Evolutionary conservation across 30 jellyfish, hydroid and myxozoan species (phyloP).

Genomic region (Sanderia malayensis): DNA sequence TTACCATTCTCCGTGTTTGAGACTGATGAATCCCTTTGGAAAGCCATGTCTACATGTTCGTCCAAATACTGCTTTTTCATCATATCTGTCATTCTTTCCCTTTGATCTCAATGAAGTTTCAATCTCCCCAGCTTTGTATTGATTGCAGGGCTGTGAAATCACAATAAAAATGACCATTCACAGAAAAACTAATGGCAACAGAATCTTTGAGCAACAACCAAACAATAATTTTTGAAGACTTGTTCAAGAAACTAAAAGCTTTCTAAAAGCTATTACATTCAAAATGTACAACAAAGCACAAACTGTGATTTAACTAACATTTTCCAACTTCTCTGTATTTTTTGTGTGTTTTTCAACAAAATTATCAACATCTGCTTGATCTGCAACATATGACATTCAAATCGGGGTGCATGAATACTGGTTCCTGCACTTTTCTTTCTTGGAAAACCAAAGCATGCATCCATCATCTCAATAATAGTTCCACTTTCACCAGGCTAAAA

Average conservation of each 20-base stretch:
- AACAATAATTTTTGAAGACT: too few relatives aligned
- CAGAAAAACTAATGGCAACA: too few relatives aligned
- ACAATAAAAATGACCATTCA: too few relatives aligned
- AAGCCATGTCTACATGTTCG: conserved; percentile 15
- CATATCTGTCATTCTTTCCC: conserved; percentile 13
- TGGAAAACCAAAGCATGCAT: conserved; percentile 47
- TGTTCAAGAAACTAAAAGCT: too few relatives aligned
- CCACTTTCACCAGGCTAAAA: conserved; percentile 33
- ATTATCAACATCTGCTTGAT: too few relatives aligned
- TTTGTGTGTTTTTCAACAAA: too few relatives aligned
- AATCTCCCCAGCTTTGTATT: conserved; percentile 38
- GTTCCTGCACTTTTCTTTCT: conserved; percentile 39
- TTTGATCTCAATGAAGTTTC: conserved; percentile 26
- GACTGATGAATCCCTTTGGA: conserved; percentile 22
- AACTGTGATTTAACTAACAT: too few relatives aligned
- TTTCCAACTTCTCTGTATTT: too few relatives aligned
- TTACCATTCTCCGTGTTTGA: conserved; percentile 21
- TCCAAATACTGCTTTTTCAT: conserved; percentile 20
- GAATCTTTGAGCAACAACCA: too few relatives aligned
- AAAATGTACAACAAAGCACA: too few relatives aligned
- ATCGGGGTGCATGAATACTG: conserved; percentile 9
- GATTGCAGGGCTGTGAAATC: conserved; percentile 24
- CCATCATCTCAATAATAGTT: conserved; percentile 28
- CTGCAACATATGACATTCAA: conserved; percentile 21
- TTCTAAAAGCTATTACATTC: too few relatives aligned